Conservation (phyloP, 2,113 vertebrate genomes). For the Nothoprocta pentlandii region DNA sequence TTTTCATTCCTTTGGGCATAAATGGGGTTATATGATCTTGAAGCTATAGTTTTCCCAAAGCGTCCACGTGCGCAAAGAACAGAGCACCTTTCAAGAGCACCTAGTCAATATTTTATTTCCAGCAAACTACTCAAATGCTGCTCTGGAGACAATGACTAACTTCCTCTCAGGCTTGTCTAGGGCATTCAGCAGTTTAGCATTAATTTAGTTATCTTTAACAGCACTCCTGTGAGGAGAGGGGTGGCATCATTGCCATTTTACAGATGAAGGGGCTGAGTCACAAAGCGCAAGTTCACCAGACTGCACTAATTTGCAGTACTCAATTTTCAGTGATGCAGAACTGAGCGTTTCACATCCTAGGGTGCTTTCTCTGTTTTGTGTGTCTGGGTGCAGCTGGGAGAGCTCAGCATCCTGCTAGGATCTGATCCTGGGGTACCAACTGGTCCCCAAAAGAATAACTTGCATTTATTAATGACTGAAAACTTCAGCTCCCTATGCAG, state of each 20-base stretch:
- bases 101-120: neutral
- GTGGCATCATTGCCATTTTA: neutral
- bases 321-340: neutral
- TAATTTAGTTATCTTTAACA: slow-evolving; percentile 1
- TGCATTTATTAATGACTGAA: neutral
- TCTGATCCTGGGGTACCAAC: neutral
- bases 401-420: neutral
- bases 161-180: neutral
- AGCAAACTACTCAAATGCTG: neutral
- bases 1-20: neutral
- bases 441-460: neutral
- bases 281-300: neutral
- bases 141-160: slow-evolving; percentile 47
- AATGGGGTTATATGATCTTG: neutral
- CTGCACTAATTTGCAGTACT: neutral
- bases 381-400: neutral
- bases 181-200: neutral
- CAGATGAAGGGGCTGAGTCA: slow-evolving; percentile 33
- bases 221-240: neutral
- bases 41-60: neutral
- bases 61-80: neutral
- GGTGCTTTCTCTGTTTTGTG: neutral
- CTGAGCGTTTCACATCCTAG: neutral
- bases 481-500: rapidly evolving
- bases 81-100: neutral